Base-by-base conservation (phyloP, 2,797 vertebrate species). In the Nannoperca australis region DNA sequence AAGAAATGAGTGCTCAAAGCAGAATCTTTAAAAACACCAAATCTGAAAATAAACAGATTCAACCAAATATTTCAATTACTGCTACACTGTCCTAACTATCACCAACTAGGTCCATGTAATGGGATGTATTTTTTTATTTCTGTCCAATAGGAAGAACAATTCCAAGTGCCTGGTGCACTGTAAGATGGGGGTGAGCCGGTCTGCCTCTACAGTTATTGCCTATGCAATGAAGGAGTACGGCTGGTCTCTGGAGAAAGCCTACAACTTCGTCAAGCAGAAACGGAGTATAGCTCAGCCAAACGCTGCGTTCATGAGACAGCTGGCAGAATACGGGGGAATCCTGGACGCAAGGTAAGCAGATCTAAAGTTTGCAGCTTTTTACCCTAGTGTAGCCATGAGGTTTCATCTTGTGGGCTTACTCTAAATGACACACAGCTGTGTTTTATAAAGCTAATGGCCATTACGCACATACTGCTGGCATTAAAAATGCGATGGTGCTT, bases 91-190 rank as follows among this genome's bases (percentile, higher is more conserved):
- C 42, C 30, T 45, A 17, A 22, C 38, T 27, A 3, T 70, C 14
- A 64, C n/a, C n/a, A 22, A 56, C 36, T 45, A 18, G 11, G 4
- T 68, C 15, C 24, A 54, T 22, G 18, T 11, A 55, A 73, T 27
- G n/a, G 9, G 51, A 49, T 74, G 12, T 34, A 27, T 9, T 14
- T 20, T 42, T 18, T 42, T 10, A 83, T 40, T 44, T 22, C 20
- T 34, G 42, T 74, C 65, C 27, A 36, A 64, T 76, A 99, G 98
- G 94, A 98, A 96, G 91, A 99, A 97, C 89, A 96, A 92, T 50
- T 99, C 98, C 80, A 99, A 99, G 90, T 99, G 98, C 92, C 96
- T 99, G 94, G 98, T 99, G 76, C 98, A 99, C 88, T 99, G 98
- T 94, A 99, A 99, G 85, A 99, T 99, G 98, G 98, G 98, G 0